Conservation (phyloP, 2,888 invertebrate genomes). For the Nephrotoma guestfalica region DNA sequence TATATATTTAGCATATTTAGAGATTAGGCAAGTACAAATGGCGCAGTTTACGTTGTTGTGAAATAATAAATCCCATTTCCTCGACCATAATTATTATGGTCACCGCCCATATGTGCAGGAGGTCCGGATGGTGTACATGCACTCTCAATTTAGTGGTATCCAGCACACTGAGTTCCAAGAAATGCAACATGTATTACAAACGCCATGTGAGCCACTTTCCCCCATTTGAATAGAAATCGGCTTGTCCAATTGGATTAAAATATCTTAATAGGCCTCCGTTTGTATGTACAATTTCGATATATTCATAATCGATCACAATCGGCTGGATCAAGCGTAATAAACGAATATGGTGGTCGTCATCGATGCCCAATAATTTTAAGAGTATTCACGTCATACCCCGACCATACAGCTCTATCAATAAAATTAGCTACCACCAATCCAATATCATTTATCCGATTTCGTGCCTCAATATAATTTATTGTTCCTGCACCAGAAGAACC, state of each 20-base stretch:
- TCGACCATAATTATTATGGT: constrained; percentile 19
- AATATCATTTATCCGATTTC: constrained; percentile 22
- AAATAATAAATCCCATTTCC: constrained; percentile 20
- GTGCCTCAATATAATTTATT: constrained; percentile 40
- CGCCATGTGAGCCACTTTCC: constrained; percentile 25
- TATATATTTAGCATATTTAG: not conserved
- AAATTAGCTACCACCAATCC: not conserved
- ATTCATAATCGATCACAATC: not conserved
- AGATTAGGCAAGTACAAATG: not conserved
- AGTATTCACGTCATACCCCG: not conserved
- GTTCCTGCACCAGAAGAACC: constrained; percentile 42
- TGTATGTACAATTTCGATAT: not conserved
- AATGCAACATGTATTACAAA: constrained; percentile 13
- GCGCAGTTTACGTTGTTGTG: not conserved
- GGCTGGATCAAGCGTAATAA: not conserved
- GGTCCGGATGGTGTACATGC: constrained; percentile 20
- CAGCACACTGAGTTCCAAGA: constrained; percentile 5
- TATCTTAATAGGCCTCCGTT: constrained; percentile 25
- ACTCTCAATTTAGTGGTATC: constrained; percentile 12
- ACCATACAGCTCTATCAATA: not conserved
- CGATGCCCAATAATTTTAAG: constrained; percentile 22
- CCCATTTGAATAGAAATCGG: constrained; percentile 31
- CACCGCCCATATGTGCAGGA: constrained; percentile 25
- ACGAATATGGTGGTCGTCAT: not conserved
- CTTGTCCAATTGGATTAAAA: constrained; percentile 22